phyloP scores from a whole-genome alignment of 2,113 vertebrate genomes.

The Anolis carolinensis region DNA sequence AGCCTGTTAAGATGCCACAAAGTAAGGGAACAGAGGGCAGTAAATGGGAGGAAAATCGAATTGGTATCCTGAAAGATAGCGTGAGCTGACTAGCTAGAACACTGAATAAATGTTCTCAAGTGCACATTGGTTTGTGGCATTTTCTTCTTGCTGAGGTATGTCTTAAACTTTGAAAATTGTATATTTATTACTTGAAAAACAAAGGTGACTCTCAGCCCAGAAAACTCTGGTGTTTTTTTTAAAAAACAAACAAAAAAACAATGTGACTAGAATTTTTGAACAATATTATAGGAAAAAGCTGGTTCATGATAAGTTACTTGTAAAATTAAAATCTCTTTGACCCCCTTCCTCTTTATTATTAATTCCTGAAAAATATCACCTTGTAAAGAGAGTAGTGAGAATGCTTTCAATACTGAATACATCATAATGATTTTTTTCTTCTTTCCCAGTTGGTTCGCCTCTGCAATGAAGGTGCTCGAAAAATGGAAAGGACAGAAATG shows the following conservation, averaged over 20 bases:
- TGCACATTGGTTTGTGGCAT: neutral
- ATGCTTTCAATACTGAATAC: rapidly evolving
- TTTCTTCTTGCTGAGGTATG: neutral
- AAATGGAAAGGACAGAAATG: conserved; percentile 97
- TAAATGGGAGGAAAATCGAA: neutral
- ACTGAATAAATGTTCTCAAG: neutral
- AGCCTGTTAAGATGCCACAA: neutral
- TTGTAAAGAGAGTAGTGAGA: neutral
- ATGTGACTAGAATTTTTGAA: neutral
- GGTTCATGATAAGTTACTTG: rapidly evolving
- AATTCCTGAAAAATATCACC: neutral
- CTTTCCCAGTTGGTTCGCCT: conserved; percentile 86
- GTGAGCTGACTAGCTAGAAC: neutral
- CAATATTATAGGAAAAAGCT: neutral
- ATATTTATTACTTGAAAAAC: neutral
- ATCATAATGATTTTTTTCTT: neutral
- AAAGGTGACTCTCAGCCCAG: neutral
- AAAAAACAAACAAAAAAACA: too few species aligned
- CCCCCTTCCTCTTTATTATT: neutral
- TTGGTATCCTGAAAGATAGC: neutral
- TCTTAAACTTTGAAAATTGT: neutral
- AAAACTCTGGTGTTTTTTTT: neutral
- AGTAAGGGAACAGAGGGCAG: neutral
- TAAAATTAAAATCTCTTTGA: neutral
- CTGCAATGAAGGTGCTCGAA: conserved; percentile 95